Percentiles rank a stretch among this genome's conserved stretches.
Conservation (phyloP, 2,113 vertebrate genomes). For the Phrynosoma blainvillii region DNA sequence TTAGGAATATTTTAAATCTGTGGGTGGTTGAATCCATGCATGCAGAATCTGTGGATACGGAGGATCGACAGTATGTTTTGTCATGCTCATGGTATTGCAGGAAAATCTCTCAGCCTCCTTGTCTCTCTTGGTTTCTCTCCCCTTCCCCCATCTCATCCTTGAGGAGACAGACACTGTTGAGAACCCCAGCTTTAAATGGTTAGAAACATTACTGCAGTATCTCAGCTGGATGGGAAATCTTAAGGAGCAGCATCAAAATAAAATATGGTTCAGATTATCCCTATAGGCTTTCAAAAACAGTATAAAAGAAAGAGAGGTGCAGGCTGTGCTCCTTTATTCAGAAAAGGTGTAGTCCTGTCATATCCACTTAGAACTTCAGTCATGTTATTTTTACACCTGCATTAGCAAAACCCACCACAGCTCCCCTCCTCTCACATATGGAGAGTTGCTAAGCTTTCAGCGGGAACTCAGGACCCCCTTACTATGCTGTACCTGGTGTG, state of each 20-base stretch:
- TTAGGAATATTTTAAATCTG: too few species aligned
- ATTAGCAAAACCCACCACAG: constrained; percentile 60
- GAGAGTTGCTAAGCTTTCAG: constrained; percentile 57
- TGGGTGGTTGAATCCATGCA: too few species aligned
- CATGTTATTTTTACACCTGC: constrained; percentile 67
- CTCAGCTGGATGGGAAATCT: constrained; percentile 45
- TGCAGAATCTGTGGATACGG: too few species aligned
- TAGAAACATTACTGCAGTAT: constrained; percentile 19
- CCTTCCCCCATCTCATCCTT: not conserved
- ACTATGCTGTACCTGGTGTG: constrained; percentile 55
- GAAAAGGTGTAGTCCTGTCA: constrained; percentile 69
- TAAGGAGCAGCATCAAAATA: constrained; percentile 43
- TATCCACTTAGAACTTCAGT: constrained; percentile 73
- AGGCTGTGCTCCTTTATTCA: constrained; percentile 59
- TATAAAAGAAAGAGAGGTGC: constrained; percentile 61
- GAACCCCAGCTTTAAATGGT: constrained; percentile 42
- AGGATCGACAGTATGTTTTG: not conserved
- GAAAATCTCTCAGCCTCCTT: not conserved
- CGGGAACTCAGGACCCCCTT: constrained; percentile 53
- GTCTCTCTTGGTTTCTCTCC: not conserved
- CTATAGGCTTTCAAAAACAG: constrained; percentile 50
- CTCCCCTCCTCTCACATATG: constrained; percentile 59
- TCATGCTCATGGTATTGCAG: not conserved
- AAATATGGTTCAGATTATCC: constrained; percentile 69
- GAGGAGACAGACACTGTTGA: not conserved